Conservation (phyloP, 2,113 vertebrate species). For the Bujurquina vittata region DNA sequence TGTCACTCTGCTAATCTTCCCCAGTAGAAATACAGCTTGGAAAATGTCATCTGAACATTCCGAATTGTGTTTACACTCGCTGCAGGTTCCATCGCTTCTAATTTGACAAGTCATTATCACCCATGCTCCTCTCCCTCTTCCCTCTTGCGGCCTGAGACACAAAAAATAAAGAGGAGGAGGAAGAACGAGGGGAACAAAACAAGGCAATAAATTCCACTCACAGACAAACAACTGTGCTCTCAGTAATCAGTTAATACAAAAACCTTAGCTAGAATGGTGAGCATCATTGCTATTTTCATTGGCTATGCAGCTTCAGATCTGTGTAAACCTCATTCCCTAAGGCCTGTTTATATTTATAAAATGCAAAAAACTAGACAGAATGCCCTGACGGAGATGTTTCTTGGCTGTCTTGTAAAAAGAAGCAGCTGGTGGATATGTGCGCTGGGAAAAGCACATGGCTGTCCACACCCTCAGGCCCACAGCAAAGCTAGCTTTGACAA, state of each 20-base stretch:
- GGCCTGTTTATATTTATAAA: slow-evolving; percentile 23
- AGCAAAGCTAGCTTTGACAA: slow-evolving; percentile 24
- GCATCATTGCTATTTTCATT: slow-evolving; percentile 38
- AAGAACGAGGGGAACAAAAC: slow-evolving; percentile 47
- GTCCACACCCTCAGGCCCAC: slow-evolving; percentile 11
- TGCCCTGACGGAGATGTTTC: slow-evolving; percentile 7
- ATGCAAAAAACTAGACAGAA: slow-evolving; percentile 9
- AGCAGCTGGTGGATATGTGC: slow-evolving; percentile 34
- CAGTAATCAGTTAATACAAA: slow-evolving; percentile 55
- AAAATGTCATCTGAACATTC: slow-evolving; percentile 79
- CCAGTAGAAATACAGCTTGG: slow-evolving; percentile 76
- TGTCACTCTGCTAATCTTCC: slow-evolving; percentile 78
- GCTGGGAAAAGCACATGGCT: slow-evolving; percentile 15
- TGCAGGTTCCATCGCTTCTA: slow-evolving; percentile 79
- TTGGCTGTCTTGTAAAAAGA: slow-evolving; percentile 28
- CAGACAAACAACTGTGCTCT: slow-evolving; percentile 26
- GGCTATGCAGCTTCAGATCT: slow-evolving; percentile 8
- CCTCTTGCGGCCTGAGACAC: slow-evolving; percentile 58
- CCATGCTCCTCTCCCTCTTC: slow-evolving; percentile 61
- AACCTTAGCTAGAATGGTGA: slow-evolving; percentile 7
- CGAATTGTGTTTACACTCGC: slow-evolving; percentile 77
- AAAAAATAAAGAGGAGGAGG: slow-evolving; percentile 48
- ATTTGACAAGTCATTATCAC: slow-evolving; percentile 83
- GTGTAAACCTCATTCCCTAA: slow-evolving; percentile 17
- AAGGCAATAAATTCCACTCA: slow-evolving; percentile 55